Percentiles rank a stretch among this genome's conserved stretches.
Conservation (phyloP, 1,140 invertebrate species). For the Drosophila nebulosa region DNA sequence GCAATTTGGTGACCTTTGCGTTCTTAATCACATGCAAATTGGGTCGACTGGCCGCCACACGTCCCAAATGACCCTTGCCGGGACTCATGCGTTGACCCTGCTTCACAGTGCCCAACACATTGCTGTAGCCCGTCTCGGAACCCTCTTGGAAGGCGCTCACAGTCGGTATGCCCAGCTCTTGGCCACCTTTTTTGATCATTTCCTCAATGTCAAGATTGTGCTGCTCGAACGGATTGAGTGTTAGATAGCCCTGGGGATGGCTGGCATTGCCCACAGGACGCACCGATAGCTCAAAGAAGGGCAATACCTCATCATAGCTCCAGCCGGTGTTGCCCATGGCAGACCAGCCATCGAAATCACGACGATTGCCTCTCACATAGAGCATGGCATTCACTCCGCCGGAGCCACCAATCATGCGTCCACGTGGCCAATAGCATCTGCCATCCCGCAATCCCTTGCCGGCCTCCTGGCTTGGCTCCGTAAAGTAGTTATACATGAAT, state of each 20-base stretch:
- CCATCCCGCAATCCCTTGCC: constrained; percentile 82
- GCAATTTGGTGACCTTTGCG: constrained; percentile 83
- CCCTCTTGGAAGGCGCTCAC: constrained; percentile 65
- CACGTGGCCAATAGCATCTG: constrained; percentile 86
- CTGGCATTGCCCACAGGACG: constrained; percentile 71
- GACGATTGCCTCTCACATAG: constrained; percentile 61
- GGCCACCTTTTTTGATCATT: constrained; percentile 32
- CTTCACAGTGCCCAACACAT: constrained; percentile 82
- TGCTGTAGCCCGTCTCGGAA: constrained; percentile 82
- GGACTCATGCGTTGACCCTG: constrained; percentile 85
- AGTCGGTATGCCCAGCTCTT: constrained; percentile 36
- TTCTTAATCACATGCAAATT: constrained; percentile 88
- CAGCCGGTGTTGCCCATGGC: constrained; percentile 81
- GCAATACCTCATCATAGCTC: constrained; percentile 65
- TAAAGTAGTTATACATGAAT: constrained; percentile 87
- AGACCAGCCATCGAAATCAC: constrained; percentile 84
- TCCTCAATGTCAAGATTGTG: constrained; percentile 61
- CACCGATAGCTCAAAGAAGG: constrained; percentile 80
- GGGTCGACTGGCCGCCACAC: constrained; percentile 78
- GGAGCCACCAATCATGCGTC: constrained; percentile 88
- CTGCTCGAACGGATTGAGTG: constrained; percentile 53
- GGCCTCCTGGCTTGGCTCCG: constrained; percentile 83
- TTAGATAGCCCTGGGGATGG: constrained; percentile 50
- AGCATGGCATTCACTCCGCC: constrained; percentile 90
- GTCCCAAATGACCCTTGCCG: constrained; percentile 56